Evolutionary conservation across 2,113 vertebrate genomes (phyloP), one percentile per base, ranked within the genome.

Genomic region (Salminus brasiliensis): DNA sequence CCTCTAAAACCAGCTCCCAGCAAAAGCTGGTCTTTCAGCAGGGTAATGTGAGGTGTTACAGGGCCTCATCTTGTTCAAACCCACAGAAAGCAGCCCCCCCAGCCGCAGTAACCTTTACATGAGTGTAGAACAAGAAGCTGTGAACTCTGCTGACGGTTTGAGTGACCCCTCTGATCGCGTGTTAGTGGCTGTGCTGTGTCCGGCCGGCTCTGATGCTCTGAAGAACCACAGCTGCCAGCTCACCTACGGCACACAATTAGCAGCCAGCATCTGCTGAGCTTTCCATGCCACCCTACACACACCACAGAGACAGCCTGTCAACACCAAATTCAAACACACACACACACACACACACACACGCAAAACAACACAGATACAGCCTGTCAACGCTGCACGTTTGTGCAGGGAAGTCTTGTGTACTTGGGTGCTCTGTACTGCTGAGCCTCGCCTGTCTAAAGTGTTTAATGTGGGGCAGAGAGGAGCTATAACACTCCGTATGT

Each of bases 241-340:
- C 68, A 66, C n/a, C 62, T n/a, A 21, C 66, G 63, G 68, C 77
- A 63, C 23, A 72, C 77, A 79, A 79, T 79, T 79, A 79, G 68
- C 77, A 79, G 25, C 68, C 68, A 65, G 77, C 77, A 79, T 79
- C 77, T 79, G 77, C 68, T 65, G 77, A 79, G 77, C 69, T 72
- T 79, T 79, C 69, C 69, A 79, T 32, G 25, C 68, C 77, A 79
- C 77, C 77, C 49, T 39, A 66, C 62, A 63, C 47, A 79, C 68
- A 72, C 65, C 34, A 32, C 11, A 11, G 59, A 79, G 68, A 72
- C 69, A 79, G 77, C 10, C 55, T 79, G 68, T 79, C 77, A 79
- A 79, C 68, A 72, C n/a, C 34, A 27, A 32, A n/a, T 32, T n/a
- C 60, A 53, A 30, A 36, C 45, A 25, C 62, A 66, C 57, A 36